Percentiles rank a stretch among this genome's conserved stretches.
These are phyloP conservation scores for Brachymystax lenok DNA, from an alignment of 2,797 vertebrate genomes.

Conservation along the genomic window DNA sequence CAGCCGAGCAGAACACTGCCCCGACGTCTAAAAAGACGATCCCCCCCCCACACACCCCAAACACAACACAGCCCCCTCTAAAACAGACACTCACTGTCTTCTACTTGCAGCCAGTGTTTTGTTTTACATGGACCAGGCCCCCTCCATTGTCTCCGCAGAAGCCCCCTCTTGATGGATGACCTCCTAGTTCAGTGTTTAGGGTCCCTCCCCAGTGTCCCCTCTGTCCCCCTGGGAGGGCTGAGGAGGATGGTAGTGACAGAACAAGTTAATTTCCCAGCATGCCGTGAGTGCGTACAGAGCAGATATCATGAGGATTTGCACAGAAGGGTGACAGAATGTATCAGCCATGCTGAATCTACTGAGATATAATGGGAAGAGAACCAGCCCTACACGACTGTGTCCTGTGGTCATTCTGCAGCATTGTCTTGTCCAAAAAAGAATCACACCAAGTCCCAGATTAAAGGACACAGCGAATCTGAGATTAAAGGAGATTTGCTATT, in stretches of 20 bases:
- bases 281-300: conserved; percentile 53
- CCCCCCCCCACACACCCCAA: conserved; percentile 29
- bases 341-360: conserved; percentile 55
- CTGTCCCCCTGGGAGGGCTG: conserved; percentile 45
- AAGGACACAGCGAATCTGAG: background rate
- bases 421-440: background rate
- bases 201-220: conserved; percentile 38
- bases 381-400: conserved; percentile 40
- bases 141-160: conserved; percentile 68
- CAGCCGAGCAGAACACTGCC: conserved; percentile 56
- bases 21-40: conserved; percentile 61
- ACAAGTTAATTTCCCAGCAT: conserved; percentile 61
- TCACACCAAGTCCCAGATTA: background rate
- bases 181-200: conserved; percentile 71
- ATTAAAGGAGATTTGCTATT: conserved; percentile 42
- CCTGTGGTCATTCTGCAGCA: conserved; percentile 36
- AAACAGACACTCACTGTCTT: conserved; percentile 64
- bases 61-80: conserved; percentile 61
- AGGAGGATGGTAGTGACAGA: conserved; percentile 55
- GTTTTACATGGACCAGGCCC: conserved; percentile 56
- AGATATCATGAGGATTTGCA: conserved; percentile 65
- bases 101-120: conserved; percentile 59
- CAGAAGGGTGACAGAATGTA: conserved; percentile 70
- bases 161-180: conserved; percentile 71
- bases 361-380: conserved; percentile 53